Evolutionary conservation across 2,888 invertebrate genomes (phyloP).

Genomic region (Stenolophus ochropezus): DNA sequence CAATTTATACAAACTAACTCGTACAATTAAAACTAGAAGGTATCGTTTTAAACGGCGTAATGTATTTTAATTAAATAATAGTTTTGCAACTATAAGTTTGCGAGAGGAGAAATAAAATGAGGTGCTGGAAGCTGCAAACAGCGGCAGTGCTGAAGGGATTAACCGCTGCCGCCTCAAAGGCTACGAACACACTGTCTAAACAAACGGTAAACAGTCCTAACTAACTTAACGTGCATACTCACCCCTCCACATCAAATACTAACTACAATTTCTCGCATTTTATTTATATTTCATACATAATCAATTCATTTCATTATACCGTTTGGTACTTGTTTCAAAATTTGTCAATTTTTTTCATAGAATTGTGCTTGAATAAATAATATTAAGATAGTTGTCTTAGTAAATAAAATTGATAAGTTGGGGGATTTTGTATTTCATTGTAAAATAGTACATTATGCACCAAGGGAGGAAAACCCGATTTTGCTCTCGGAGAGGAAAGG

Average conservation of each 20-base stretch:
- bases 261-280: neutral
- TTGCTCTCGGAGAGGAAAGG: no score
- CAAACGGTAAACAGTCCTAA: slow-evolving; percentile 9
- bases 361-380: no score
- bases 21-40: neutral
- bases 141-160: neutral
- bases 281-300: neutral
- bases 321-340: no score
- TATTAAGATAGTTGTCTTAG: no score
- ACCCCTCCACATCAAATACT: neutral
- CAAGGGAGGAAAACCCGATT: no score
- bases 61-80: slow-evolving; percentile 19
- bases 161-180: neutral
- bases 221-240: neutral
- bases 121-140: slow-evolving; percentile 14
- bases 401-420: no score
- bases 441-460: no score
- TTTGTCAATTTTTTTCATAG: no score
- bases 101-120: neutral
- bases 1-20: neutral
- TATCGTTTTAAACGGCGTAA: neutral
- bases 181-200: slow-evolving; percentile 1
- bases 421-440: no score
- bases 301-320: neutral
- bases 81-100: slow-evolving; percentile 8